Conservation (phyloP, 1,140 invertebrate genomes). For the Lanistes nyassanus region DNA sequence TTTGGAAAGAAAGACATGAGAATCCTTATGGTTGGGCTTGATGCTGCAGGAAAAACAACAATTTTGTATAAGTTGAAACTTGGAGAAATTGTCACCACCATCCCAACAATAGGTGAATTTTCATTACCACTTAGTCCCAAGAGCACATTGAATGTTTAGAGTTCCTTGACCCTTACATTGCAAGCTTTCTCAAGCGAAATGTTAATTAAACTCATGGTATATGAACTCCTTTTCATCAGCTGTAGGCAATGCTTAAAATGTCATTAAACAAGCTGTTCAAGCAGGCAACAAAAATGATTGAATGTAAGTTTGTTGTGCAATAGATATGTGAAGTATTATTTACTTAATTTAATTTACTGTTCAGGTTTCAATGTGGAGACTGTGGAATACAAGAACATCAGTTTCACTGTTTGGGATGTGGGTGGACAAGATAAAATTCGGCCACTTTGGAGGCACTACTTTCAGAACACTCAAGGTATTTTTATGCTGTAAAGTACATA, state of each 20-base stretch:
- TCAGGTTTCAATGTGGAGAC: constrained; percentile 93
- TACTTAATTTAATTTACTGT: constrained; percentile 24
- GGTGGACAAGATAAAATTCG: constrained; percentile 78
- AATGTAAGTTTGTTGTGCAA: too few relatives aligned
- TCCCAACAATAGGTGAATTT: constrained; percentile 89
- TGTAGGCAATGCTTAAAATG: too few relatives aligned
- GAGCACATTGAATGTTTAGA: neutral
- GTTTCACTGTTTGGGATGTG: constrained; percentile 88
- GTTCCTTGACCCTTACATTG: neutral
- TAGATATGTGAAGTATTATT: too few relatives aligned
- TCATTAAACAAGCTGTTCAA: too few relatives aligned
- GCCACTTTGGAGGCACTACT: constrained; percentile 93
- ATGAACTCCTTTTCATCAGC: too few relatives aligned
- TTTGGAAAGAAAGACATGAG: constrained; percentile 55
- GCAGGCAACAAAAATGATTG: too few relatives aligned
- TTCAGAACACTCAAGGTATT: constrained; percentile 90
- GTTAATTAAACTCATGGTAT: neutral
- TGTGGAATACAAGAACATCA: constrained; percentile 96
- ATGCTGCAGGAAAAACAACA: constrained; percentile 97
- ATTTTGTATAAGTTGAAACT: constrained; percentile 97
- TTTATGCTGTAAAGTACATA: neutral
- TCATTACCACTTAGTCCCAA: neutral
- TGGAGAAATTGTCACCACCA: constrained; percentile 97
- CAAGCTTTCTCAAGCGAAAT: neutral
- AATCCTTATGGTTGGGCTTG: constrained; percentile 75